Evolutionary conservation across 2,113 vertebrate genomes (phyloP), one percentile per base, ranked within the genome.

Genomic region (Lophochroa leadbeateri): DNA sequence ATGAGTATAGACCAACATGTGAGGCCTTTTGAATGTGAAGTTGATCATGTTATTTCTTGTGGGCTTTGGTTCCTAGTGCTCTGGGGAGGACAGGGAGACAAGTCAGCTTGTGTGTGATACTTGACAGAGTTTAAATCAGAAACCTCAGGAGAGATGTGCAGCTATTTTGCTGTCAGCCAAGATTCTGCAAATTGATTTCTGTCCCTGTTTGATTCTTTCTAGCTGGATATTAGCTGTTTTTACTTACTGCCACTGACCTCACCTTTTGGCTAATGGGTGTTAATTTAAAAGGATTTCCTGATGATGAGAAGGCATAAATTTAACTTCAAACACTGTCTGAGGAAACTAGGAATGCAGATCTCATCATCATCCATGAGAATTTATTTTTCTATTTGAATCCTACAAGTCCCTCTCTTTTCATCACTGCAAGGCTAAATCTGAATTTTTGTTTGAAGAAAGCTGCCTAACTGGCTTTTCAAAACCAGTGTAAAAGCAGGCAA

Each of bases 141-240:
- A 92, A 67, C 31, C 23, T 67, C 18, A 2, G 53, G 50, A 68
- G 50, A 86, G 8, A 41, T 0, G 0, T 46, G 17, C 28, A 37
- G 53, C 69, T 78, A 39, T 92, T 97, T 88, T 95, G 19, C 60
- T 81, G 60, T 55, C 50, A 71, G 53, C 46, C 64, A 67, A 49
- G 68, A 83, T 82, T 84, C 82, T 79, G 43, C 58, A 75, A 77
- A 92, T 82, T 82, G 61, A 88, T 94, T 93, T 94, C 50, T 81
- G 50, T 4, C 50, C 67, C 64, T 86, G 55, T 67, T 86, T 94
- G 76, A 58, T 58, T 91, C 16, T 90, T 39, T 90, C 19, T 88
- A 28, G 49, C 28, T 82, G 43, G 33, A 65, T 88, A 79, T 60
- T 53, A 52, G n/a, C 65, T 86, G 25, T 11, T 94, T 93, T 92